Conservation (phyloP, 2,888 invertebrate genomes). For the Eucriotettix oculatus region DNA sequence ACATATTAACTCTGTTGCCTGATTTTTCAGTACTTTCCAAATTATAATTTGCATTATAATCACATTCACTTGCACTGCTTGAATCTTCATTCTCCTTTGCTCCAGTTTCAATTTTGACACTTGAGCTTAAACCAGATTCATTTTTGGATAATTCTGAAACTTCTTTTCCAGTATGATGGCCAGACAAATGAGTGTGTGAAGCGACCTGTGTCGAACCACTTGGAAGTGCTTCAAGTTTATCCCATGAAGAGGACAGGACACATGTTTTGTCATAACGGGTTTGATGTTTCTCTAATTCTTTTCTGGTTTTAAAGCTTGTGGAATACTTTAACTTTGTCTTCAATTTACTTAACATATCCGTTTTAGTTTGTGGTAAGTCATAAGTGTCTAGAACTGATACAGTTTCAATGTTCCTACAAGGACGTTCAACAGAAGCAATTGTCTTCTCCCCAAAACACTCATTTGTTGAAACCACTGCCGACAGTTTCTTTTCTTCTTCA, state of each 20-base stretch:
- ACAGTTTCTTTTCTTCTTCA: no score
- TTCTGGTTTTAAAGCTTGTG: slow-evolving; percentile 10
- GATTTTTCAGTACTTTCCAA: no score
- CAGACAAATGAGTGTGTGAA: background rate
- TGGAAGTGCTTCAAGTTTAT: background rate
- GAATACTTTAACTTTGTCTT: slow-evolving; percentile 7
- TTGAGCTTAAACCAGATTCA: background rate
- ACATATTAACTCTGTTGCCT: no score
- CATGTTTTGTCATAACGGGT: background rate
- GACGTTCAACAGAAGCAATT: no score
- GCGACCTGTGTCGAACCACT: background rate
- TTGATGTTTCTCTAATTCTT: slow-evolving; percentile 4
- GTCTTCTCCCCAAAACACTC: no score
- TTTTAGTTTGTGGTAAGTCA: background rate
- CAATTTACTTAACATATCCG: background rate
- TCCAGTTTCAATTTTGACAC: background rate
- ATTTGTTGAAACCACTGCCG: no score
- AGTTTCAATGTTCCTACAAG: no score
- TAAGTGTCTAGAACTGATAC: no score
- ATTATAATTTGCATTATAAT: background rate
- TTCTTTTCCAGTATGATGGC: background rate
- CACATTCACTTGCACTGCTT: background rate
- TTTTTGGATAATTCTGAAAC: background rate
- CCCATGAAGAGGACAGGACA: slow-evolving; percentile 9
- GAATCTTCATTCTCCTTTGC: background rate